A percentile compares a stretch with the other conserved stretches of the same genome.
Conservation (phyloP, 2,113 vertebrate genomes). For the Dryoscopus gambensis region DNA sequence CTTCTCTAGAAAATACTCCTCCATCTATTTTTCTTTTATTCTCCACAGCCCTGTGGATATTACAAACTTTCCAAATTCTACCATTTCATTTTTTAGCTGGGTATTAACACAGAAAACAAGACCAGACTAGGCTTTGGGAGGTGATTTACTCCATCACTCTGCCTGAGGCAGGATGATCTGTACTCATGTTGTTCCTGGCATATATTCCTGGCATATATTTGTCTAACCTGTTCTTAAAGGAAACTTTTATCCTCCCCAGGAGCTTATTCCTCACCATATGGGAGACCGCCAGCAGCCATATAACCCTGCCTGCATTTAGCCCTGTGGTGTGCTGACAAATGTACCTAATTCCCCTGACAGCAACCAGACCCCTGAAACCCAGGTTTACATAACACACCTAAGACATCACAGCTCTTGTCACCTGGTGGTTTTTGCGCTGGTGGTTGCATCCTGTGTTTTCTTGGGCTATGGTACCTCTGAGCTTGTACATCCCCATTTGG, state of each 20-base stretch:
- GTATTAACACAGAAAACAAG: not conserved
- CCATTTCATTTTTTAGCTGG: not conserved
- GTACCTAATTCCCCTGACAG: not conserved
- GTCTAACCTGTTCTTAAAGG: not conserved
- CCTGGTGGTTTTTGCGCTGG: not conserved
- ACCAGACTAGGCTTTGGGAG: not conserved
- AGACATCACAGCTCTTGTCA: not conserved
- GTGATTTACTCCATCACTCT: not conserved
- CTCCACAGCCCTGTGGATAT: not conserved
- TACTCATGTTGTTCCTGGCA: not conserved
- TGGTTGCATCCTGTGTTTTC: not conserved
- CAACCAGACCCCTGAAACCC: not conserved
- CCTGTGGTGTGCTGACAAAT: not conserved
- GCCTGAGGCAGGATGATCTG: not conserved
- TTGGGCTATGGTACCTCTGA: not conserved
- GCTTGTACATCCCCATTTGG: not conserved
- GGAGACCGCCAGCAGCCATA: not conserved
- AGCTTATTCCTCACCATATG: not conserved
- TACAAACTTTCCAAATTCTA: not conserved
- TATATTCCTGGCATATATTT: not conserved
- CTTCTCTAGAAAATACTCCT: not conserved
- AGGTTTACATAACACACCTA: not conserved
- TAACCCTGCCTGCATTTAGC: not conserved
- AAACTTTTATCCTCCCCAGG: not conserved
- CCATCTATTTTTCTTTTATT: not conserved